Percentiles rank a stretch among this genome's conserved stretches.
phyloP scores from a whole-genome alignment of 2,797 vertebrate genomes.

The Zenarchopterus dispar region DNA sequence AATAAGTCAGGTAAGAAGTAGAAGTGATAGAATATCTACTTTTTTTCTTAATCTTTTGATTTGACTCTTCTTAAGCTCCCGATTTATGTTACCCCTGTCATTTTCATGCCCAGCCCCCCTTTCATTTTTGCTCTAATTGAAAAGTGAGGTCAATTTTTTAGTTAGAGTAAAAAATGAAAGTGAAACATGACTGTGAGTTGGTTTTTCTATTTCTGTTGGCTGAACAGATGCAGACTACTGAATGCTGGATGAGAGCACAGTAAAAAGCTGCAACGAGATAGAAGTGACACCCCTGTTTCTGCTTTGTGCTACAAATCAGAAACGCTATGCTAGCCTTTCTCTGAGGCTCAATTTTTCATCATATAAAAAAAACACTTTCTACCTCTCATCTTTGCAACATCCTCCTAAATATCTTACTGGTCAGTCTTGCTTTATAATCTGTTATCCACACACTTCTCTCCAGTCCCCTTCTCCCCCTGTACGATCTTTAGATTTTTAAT shows the following conservation, averaged over 20 bases:
- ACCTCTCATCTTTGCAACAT: constrained; percentile 19
- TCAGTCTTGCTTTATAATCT: constrained; percentile 48
- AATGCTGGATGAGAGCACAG: constrained; percentile 53
- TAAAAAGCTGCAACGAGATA: constrained; percentile 38
- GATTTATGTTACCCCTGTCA: no score
- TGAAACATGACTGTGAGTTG: constrained; percentile 42
- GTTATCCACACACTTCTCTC: constrained; percentile 21
- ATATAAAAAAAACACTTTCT: constrained; percentile 18
- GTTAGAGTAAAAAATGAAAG: constrained; percentile 45
- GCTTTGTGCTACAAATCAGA: constrained; percentile 27
- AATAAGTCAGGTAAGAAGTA: no score
- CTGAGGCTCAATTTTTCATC: constrained; percentile 38
- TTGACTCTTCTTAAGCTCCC: background rate
- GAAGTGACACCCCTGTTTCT: constrained; percentile 29
- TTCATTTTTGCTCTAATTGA: no score
- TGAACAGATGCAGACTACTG: constrained; percentile 35
- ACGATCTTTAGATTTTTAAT: constrained; percentile 78
- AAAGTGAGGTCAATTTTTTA: no score
- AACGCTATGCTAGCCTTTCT: constrained; percentile 14
- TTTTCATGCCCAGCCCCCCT: no score
- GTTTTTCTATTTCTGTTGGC: constrained; percentile 47
- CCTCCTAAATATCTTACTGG: constrained; percentile 50
- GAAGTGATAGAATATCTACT: no score
- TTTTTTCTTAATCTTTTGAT: background rate
- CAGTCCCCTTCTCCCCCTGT: constrained; percentile 22